Base-by-base conservation (phyloP, 2,888 invertebrate genomes). In the Fragum sueziense region DNA sequence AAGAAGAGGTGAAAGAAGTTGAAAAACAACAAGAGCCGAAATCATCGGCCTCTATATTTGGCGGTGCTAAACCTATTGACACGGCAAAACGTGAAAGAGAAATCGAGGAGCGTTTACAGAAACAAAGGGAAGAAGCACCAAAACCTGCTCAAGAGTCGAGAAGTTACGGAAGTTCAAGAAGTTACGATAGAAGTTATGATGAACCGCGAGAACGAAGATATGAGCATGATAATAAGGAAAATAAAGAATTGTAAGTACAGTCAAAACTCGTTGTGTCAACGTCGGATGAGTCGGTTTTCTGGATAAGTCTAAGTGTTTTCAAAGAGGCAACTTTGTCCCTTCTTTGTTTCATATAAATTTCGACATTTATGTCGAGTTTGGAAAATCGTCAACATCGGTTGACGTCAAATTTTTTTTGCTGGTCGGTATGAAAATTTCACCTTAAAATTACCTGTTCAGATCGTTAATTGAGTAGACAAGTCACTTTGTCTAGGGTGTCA, bases 51-150 rank as follows among this genome's bases (percentile, higher is more conserved):
- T 96, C 93, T 22, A 97, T 98, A 86, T 98, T 98, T 92, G 98
- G 98, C n/a, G 96, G 95, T 37, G 98, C 98, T 25, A 97, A 97
- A 92, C 98, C 98, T 0, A 98, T 99, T 0, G 98, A 98, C 92
- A 99, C 98, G 1, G 96, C 97, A 70, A 96, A 97, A 62, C 95
- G 96, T 88, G 98, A 98, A 91, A 95, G 97, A 72, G 97, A 97
- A 94, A 98, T 98, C 85, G 98, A 98, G 92, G 97, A 97, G 91
- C 95, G 97, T 86, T 94, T 98, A 69, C 76, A 79, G 68, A 79
- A 80, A 51, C 77, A 81, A 51, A 79, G 72, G n/a, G 20, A 68
- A 4, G 82, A 59, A 6, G 37, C 74, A 9, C 54, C 73, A n/a
- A 80, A 77, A 51, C 57, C 41, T 71, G 71, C 74, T 17, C 71